phyloP scores from a whole-genome alignment of 2,888 invertebrate genomes.

The Epistrophe eligans region DNA sequence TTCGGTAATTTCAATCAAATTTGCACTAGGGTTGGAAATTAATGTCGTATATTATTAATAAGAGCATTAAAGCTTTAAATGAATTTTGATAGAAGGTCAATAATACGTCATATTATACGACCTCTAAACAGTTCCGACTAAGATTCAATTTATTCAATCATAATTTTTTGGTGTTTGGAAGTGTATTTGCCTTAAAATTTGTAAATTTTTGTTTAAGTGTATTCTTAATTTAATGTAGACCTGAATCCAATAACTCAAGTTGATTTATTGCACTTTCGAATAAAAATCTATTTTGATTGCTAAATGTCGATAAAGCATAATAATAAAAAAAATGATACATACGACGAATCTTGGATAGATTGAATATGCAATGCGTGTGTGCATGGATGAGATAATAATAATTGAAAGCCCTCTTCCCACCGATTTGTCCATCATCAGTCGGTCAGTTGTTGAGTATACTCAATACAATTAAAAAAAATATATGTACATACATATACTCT shows the following conservation, averaged over 20 bases:
- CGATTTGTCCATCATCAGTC: conserved; percentile 37
- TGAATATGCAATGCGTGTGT: conserved; percentile 45
- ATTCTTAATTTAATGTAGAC: neutral
- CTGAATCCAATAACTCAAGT: conserved; percentile 42
- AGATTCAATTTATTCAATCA: too few relatives aligned
- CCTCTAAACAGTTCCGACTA: too few relatives aligned
- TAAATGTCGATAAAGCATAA: conserved; percentile 58
- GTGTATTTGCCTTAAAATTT: neutral
- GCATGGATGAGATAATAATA: conserved; percentile 48
- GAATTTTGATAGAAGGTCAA: too few relatives aligned
- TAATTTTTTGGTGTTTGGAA: too few relatives aligned
- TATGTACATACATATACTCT: neutral
- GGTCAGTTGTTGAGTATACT: conserved; percentile 40
- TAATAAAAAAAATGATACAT: conserved; percentile 26
- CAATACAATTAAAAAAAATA: conserved; percentile 9
- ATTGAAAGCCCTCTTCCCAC: conserved; percentile 50
- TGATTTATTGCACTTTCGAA: conserved; percentile 75
- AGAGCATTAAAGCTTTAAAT: too few relatives aligned
- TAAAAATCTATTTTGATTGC: conserved; percentile 74
- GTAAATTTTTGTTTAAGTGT: neutral
- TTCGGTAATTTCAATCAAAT: too few relatives aligned
- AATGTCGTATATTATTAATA: too few relatives aligned
- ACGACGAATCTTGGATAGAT: conserved; percentile 4
- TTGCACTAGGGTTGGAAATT: too few relatives aligned
- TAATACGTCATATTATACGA: too few relatives aligned